Conservation (phyloP, 2,888 invertebrate genomes). For the Ectropis crepuscularia region DNA sequence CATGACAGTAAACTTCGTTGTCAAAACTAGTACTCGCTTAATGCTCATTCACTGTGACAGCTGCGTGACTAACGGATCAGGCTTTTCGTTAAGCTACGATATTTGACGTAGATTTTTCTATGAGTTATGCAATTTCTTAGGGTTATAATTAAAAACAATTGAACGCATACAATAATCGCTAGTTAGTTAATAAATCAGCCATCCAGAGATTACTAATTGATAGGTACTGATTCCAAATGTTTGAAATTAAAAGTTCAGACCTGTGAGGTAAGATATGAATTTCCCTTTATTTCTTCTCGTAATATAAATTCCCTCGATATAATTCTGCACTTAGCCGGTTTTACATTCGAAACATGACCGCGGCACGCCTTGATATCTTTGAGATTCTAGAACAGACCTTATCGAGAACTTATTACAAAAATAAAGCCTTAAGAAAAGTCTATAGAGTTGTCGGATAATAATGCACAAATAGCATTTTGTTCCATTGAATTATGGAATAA, state of each 20-base stretch:
- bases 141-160: too few relatives aligned
- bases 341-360: slow-evolving; percentile 50
- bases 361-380: slow-evolving; percentile 40
- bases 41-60: neutral
- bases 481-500: slow-evolving; percentile 1
- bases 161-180: too few relatives aligned
- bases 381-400: slow-evolving; percentile 46
- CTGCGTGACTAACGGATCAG: too few relatives aligned
- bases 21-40: neutral
- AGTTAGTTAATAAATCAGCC: too few relatives aligned
- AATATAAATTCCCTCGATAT: slow-evolving; percentile 63
- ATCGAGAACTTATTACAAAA: slow-evolving; percentile 56
- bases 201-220: too few relatives aligned
- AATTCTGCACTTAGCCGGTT: slow-evolving; percentile 70
- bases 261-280: slow-evolving; percentile 7
- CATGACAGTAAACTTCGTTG: neutral
- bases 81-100: too few relatives aligned
- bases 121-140: too few relatives aligned
- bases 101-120: too few relatives aligned
- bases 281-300: slow-evolving; percentile 57
- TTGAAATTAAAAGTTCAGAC: too few relatives aligned
- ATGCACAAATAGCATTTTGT: slow-evolving; percentile 12
- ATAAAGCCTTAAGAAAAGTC: slow-evolving; percentile 52
- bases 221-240: too few relatives aligned
- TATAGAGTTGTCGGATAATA: slow-evolving; percentile 27